These are phyloP conservation scores for Hypomesus transpacificus DNA, from an alignment of 2,113 vertebrate genomes.

Conservation along the genomic window DNA sequence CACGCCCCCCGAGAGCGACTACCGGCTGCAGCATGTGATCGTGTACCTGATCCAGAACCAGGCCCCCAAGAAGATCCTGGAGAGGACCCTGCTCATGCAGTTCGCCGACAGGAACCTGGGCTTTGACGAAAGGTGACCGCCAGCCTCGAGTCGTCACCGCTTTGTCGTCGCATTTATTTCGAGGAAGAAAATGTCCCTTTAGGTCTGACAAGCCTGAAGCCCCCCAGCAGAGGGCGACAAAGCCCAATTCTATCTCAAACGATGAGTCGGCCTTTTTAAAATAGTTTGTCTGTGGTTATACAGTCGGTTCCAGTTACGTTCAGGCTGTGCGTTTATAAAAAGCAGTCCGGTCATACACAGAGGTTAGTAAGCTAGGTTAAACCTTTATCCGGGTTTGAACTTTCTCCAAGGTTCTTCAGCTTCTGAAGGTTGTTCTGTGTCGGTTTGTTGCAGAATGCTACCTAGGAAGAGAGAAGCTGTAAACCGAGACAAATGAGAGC, in stretches of 20 bases:
- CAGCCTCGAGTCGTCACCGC: not conserved
- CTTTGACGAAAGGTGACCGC: slow-evolving; percentile 88
- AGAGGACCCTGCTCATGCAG: slow-evolving; percentile 91
- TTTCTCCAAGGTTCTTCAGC: too few relatives aligned
- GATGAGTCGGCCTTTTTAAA: not conserved
- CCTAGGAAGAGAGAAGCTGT: not conserved
- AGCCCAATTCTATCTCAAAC: slow-evolving; percentile 9
- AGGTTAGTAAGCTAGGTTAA: too few relatives aligned
- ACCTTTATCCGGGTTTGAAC: too few relatives aligned
- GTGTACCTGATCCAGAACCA: slow-evolving; percentile 97
- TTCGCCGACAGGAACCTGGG: slow-evolving; percentile 93
- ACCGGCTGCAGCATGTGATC: slow-evolving; percentile 87
- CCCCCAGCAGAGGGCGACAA: slow-evolving; percentile 55
- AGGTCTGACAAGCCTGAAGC: too few relatives aligned
- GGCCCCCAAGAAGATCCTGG: slow-evolving; percentile 94
- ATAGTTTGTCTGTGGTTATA: too few relatives aligned
- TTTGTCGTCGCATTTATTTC: too few relatives aligned
- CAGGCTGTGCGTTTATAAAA: too few relatives aligned
- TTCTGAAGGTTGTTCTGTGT: too few relatives aligned
- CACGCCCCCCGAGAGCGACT: slow-evolving; percentile 85
- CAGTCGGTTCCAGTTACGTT: too few relatives aligned
- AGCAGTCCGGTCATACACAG: too few relatives aligned
- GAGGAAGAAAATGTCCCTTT: too few relatives aligned
- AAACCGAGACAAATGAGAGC: not conserved
- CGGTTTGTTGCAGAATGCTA: not conserved